Conservation (phyloP, 23 tunicate genomes). For the Trididemnum clinides region DNA sequence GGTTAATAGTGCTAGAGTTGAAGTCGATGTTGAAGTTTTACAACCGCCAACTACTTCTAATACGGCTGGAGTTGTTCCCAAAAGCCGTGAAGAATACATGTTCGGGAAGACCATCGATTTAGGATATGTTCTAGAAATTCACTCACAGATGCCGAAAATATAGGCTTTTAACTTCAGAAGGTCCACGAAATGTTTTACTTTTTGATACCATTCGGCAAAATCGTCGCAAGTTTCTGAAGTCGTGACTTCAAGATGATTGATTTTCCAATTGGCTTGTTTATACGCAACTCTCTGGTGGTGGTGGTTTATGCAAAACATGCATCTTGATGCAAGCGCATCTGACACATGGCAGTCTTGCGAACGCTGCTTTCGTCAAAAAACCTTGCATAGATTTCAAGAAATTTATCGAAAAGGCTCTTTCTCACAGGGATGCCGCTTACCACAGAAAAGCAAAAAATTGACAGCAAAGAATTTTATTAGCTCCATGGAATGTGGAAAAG, state of each 20-base stretch:
- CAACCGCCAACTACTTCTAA: not conserved
- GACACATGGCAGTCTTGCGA: conserved; percentile 1
- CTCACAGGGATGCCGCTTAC: conserved; percentile 43
- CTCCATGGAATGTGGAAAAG: conserved; percentile 29
- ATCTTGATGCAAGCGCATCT: conserved; percentile 11
- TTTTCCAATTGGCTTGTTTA: conserved; percentile 43
- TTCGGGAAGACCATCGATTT: not conserved
- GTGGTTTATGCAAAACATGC: conserved; percentile 48
- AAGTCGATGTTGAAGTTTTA: not conserved
- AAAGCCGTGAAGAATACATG: not conserved
- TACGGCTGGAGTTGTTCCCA: not conserved
- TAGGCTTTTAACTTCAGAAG: conserved; percentile 20
- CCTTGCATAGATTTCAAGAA: conserved; percentile 56
- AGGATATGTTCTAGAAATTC: not conserved
- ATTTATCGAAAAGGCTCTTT: conserved; percentile 32
- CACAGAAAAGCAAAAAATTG: conserved; percentile 25
- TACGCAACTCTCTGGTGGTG: conserved; percentile 52
- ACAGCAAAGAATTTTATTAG: conserved; percentile 24
- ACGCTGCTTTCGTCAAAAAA: conserved; percentile 42
- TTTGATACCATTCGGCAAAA: conserved; percentile 33
- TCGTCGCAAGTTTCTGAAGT: conserved; percentile 31
- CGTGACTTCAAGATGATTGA: conserved; percentile 15
- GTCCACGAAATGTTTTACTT: conserved; percentile 10
- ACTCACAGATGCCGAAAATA: not conserved
- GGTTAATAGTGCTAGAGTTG: not conserved